Percentiles rank a stretch among this genome's conserved stretches.
Evolutionary conservation across 1,140 invertebrate genomes (phyloP).

Genomic region (Diachasma alloeum): DNA sequence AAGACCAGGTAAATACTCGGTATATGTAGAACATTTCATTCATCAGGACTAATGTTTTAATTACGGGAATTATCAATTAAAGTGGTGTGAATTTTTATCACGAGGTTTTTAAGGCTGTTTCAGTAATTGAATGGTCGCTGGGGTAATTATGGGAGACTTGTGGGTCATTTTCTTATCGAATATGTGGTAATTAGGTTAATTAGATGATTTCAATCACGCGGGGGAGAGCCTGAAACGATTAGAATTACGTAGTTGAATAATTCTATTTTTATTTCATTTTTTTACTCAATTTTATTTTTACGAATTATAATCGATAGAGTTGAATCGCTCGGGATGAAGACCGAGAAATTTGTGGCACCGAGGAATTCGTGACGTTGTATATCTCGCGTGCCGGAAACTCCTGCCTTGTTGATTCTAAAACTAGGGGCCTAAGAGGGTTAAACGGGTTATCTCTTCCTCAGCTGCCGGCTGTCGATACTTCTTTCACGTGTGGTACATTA

Average conservation of each 20-base stretch:
- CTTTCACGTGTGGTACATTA: slow-evolving; percentile 6
- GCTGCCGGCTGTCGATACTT: slow-evolving; percentile 28
- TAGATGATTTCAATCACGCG: neutral
- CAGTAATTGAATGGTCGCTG: neutral
- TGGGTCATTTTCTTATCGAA: neutral
- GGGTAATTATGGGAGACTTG: neutral
- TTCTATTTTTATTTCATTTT: no score
- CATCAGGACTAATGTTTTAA: neutral
- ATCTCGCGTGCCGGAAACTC: slow-evolving; percentile 29
- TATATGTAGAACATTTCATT: neutral
- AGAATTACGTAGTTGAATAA: neutral
- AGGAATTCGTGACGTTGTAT: slow-evolving; percentile 21
- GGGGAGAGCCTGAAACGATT: neutral
- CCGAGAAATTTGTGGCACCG: slow-evolving; percentile 24
- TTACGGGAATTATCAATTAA: neutral
- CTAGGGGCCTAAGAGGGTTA: slow-evolving; percentile 27
- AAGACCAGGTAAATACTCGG: slow-evolving; percentile 51
- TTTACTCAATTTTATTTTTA: no score
- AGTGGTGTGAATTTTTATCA: neutral
- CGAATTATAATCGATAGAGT: no score
- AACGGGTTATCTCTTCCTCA: slow-evolving; percentile 27
- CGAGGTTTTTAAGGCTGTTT: neutral
- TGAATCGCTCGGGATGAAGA: neutral
- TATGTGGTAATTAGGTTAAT: neutral
- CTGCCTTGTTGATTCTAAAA: slow-evolving; percentile 22